Evolutionary conservation across 2,888 invertebrate species (phyloP).

Genomic region (Eurois occulta): DNA sequence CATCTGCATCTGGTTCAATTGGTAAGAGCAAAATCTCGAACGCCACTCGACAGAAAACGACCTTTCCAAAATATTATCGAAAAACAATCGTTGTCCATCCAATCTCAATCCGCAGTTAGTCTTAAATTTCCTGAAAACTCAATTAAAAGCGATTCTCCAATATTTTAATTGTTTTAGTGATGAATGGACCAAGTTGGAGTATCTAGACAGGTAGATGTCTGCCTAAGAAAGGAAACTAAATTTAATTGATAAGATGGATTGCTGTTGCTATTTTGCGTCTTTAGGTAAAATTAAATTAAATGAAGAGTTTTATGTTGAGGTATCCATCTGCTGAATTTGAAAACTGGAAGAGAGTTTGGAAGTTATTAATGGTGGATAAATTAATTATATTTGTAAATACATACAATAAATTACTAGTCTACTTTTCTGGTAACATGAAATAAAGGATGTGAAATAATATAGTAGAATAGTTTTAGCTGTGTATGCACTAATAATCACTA

Average conservation of each 20-base stretch:
- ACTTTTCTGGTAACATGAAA: background rate
- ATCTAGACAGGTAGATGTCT: constrained; percentile 60
- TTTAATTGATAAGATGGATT: constrained; percentile 56
- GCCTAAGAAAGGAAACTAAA: constrained; percentile 42
- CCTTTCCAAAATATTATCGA: constrained; percentile 42
- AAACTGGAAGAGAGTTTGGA: background rate
- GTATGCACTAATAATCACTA: background rate
- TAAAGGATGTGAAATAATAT: background rate
- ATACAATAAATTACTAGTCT: background rate
- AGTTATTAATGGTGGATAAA: constrained; percentile 2
- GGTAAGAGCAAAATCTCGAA: constrained; percentile 29
- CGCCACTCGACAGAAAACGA: constrained; percentile 24
- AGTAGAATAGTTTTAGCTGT: background rate
- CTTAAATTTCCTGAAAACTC: constrained; percentile 72
- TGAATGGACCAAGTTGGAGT: constrained; percentile 72
- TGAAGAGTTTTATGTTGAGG: constrained; percentile 17
- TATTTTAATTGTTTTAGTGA: constrained; percentile 76
- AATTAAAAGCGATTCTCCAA: constrained; percentile 74
- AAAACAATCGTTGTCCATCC: constrained; percentile 53
- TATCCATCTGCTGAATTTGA: constrained; percentile 8
- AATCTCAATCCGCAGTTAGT: constrained; percentile 57
- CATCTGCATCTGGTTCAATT: background rate
- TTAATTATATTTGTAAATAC: background rate
- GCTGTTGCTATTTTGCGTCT: constrained; percentile 33
- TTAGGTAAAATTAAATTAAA: constrained; percentile 16